Conservation (phyloP, 2,113 vertebrate genomes). For the Tragulus kanchil region DNA sequence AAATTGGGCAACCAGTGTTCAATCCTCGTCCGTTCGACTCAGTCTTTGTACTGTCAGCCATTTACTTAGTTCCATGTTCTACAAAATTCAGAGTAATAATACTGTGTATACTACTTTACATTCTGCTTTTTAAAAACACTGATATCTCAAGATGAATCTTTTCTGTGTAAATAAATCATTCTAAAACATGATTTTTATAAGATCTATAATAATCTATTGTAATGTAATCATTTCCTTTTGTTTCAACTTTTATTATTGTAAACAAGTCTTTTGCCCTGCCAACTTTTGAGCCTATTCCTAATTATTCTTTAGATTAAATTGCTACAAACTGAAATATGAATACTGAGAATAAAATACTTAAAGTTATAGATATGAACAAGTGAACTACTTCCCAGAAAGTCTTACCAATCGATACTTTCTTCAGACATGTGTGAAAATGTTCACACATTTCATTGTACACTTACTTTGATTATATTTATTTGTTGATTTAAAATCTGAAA, state of each 20-base stretch:
- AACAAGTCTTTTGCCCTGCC: not conserved
- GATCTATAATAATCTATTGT: not conserved
- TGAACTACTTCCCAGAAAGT: not conserved
- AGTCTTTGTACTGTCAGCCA: not conserved
- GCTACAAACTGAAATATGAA: not conserved
- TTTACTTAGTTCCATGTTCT: not conserved
- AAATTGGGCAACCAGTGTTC: not conserved
- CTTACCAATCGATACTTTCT: not conserved
- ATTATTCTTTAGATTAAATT: constrained; percentile 4
- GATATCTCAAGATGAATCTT: not conserved
- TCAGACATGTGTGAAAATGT: not conserved
- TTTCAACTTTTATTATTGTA: constrained; percentile 31
- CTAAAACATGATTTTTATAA: constrained; percentile 17
- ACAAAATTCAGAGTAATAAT: not conserved
- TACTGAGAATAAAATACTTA: not conserved
- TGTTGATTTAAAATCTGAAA: constrained; percentile 3
- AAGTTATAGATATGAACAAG: constrained; percentile 37
- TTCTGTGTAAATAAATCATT: not conserved
- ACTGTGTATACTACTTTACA: not conserved
- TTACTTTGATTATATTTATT: not conserved
- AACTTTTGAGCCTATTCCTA: not conserved
- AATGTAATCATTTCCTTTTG: not conserved
- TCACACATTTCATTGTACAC: not conserved
- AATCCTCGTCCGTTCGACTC: not conserved
- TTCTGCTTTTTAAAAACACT: not conserved